A percentile compares a stretch with the other conserved stretches of the same genome.
These are phyloP conservation scores for Manduca sexta DNA, from an alignment of 1,140 invertebrate genomes.

Conservation along the genomic window DNA sequence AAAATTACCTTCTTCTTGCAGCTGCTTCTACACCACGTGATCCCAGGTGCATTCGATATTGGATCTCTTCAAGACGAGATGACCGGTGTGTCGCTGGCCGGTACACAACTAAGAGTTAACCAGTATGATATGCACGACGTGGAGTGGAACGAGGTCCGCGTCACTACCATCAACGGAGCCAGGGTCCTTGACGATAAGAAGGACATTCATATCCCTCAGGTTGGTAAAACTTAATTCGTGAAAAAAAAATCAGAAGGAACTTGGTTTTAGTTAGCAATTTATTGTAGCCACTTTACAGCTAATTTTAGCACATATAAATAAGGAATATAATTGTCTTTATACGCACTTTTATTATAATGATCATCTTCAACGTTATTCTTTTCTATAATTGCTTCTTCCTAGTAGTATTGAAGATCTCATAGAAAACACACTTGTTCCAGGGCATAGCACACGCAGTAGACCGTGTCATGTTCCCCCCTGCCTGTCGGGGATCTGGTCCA, in stretches of 20 bases:
- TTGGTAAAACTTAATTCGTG: too few species aligned
- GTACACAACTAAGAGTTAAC: conserved; percentile 87
- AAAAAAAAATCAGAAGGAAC: too few species aligned
- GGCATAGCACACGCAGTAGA: conserved; percentile 90
- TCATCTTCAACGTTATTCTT: too few species aligned
- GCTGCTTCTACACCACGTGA: conserved; percentile 88
- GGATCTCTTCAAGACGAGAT: conserved; percentile 87
- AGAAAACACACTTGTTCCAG: too few species aligned
- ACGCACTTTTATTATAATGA: too few species aligned
- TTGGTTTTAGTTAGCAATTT: too few species aligned
- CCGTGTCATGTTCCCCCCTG: conserved; percentile 89
- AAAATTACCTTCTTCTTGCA: conserved; percentile 51
- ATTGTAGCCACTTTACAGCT: too few species aligned
- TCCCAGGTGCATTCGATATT: conserved; percentile 86
- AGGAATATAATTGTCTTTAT: too few species aligned
- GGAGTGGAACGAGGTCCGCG: conserved; percentile 88
- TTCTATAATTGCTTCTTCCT: too few species aligned
- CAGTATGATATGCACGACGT: conserved; percentile 89
- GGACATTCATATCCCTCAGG: conserved; percentile 84
- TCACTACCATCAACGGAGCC: conserved; percentile 89
- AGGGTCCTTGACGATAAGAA: conserved; percentile 84
- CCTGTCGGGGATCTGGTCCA: conserved; percentile 88
- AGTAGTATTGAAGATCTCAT: too few species aligned
- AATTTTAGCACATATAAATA: too few species aligned
- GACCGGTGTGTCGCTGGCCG: conserved; percentile 89